Evolutionary conservation across 2,113 vertebrate species (phyloP).

Genomic region (Oncorhynchus clarkii): DNA sequence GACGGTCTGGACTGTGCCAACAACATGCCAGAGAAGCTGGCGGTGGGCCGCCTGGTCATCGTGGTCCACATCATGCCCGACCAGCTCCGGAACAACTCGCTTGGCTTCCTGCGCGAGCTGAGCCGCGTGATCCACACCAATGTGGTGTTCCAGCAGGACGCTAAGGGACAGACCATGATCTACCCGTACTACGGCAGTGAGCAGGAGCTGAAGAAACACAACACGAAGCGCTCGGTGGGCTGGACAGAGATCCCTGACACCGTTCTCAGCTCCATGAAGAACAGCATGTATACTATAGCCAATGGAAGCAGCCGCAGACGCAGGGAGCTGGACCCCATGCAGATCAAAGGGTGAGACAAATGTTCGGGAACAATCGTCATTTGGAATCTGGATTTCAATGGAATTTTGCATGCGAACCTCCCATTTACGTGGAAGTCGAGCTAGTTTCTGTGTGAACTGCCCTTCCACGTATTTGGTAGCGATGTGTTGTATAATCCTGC

Average conservation of each 20-base stretch:
- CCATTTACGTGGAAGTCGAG: no score
- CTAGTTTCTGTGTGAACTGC: no score
- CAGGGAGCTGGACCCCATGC: conserved; percentile 86
- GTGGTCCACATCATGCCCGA: conserved; percentile 87
- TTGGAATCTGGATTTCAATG: no score
- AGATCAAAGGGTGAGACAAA: conserved; percentile 84
- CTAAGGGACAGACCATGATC: conserved; percentile 83
- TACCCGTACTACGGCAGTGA: conserved; percentile 89
- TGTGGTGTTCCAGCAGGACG: conserved; percentile 84
- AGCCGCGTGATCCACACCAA: conserved; percentile 94
- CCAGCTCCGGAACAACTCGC: conserved; percentile 87
- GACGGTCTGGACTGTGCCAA: conserved; percentile 93
- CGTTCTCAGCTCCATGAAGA: conserved; percentile 70
- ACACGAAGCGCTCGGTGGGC: conserved; percentile 79
- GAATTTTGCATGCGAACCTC: no score
- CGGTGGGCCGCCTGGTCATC: conserved; percentile 84
- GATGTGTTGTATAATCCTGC: no score
- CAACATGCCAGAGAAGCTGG: conserved; percentile 86
- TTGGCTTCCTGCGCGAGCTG: conserved; percentile 90
- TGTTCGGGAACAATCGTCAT: no score
- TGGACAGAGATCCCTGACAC: conserved; percentile 69
- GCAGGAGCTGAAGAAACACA: conserved; percentile 91
- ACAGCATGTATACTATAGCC: conserved; percentile 59
- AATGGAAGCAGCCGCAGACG: conserved; percentile 56
- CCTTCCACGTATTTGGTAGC: no score